Percentiles rank a stretch among this genome's conserved stretches.
These are phyloP conservation scores for Nylanderia fulva DNA, from an alignment of 1,140 invertebrate species.

Conservation along the genomic window DNA sequence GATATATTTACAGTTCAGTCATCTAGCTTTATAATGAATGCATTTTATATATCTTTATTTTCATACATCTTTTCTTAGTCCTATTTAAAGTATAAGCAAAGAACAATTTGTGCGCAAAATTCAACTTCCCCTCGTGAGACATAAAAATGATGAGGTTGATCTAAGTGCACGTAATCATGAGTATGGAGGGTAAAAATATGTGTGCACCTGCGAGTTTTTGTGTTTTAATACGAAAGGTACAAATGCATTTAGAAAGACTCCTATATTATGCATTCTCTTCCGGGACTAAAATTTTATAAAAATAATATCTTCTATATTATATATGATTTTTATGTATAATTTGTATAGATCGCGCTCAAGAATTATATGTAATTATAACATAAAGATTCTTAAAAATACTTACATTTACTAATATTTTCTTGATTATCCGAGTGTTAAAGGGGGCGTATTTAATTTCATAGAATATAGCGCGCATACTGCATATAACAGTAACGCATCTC, in stretches of 20 bases:
- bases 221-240: not conserved
- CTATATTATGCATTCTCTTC: not conserved
- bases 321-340: not conserved
- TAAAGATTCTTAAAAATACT: not conserved
- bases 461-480: slow-evolving; percentile 45
- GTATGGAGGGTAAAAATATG: slow-evolving; percentile 18
- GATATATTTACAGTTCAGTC: not conserved
- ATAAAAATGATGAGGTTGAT: slow-evolving; percentile 18
- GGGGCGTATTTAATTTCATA: slow-evolving; percentile 44
- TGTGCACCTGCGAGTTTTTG: slow-evolving; percentile 22
- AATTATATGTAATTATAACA: no score
- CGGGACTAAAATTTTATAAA: not conserved
- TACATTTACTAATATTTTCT: slow-evolving; percentile 19
- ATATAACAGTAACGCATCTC: slow-evolving; percentile 55
- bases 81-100: not conserved
- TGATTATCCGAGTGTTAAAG: slow-evolving; percentile 10
- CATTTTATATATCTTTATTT: not conserved
- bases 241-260: not conserved
- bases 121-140: not conserved
- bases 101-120: not conserved
- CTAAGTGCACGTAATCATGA: not conserved
- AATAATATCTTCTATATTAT: not conserved
- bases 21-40: not conserved
- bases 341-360: not conserved
- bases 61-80: not conserved